These are phyloP conservation scores for Argyresthia goedartella DNA, from an alignment of 2,888 invertebrate genomes.

Conservation along the genomic window DNA sequence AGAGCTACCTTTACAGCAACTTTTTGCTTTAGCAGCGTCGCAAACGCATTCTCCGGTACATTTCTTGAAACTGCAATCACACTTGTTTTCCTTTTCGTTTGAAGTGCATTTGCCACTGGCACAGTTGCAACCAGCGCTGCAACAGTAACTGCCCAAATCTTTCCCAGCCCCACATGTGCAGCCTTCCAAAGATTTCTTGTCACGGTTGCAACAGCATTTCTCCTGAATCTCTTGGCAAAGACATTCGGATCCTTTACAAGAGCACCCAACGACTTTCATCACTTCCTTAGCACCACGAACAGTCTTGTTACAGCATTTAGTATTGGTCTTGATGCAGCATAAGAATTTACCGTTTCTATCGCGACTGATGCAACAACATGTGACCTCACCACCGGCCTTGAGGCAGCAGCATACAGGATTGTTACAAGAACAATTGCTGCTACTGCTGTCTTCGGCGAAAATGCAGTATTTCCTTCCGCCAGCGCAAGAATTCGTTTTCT, in stretches of 20 bases:
- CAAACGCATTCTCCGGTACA: constrained; percentile 14
- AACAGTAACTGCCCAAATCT: no score
- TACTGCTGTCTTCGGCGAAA: no score
- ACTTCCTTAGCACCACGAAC: no score
- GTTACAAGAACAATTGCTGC: no score
- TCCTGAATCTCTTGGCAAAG: no score
- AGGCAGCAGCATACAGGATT: neutral
- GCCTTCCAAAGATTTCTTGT: no score
- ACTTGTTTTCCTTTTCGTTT: neutral
- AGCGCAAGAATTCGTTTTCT: neutral
- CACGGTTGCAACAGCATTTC: no score
- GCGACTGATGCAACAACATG: constrained; percentile 12
- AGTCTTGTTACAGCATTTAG: no score
- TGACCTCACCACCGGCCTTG: neutral
- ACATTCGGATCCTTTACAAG: no score
- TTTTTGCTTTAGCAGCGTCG: constrained; percentile 14
- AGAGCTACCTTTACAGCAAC: constrained; percentile 17
- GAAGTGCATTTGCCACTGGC: neutral
- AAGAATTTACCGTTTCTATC: constrained; percentile 6
- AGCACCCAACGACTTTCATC: no score
- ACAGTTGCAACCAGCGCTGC: constrained; percentile 4
- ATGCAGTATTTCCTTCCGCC: no score
- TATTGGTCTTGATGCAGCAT: constrained; percentile 9
- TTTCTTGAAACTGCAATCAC: neutral
- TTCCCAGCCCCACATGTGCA: no score